Conservation (phyloP, 2,888 invertebrate genomes). For the Trissoscelio sp. region DNA sequence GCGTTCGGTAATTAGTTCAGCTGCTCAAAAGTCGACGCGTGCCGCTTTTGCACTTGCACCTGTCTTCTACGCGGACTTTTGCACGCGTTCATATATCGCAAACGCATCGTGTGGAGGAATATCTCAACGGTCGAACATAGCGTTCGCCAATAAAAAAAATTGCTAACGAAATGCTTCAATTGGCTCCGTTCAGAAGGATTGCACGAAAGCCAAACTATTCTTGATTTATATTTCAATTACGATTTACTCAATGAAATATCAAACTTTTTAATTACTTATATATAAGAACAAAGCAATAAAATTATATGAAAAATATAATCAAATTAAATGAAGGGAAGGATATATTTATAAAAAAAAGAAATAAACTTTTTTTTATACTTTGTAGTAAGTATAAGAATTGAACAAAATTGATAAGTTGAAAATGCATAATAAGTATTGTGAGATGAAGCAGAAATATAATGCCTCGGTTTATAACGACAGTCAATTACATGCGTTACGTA, state of each 20-base stretch:
- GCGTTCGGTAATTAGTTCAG: slow-evolving; percentile 68
- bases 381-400: too few relatives aligned
- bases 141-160: slow-evolving; percentile 41
- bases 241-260: too few relatives aligned
- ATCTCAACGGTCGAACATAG: slow-evolving; percentile 45
- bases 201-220: too few relatives aligned
- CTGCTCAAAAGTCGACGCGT: slow-evolving; percentile 65
- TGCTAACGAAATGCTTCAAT: neutral
- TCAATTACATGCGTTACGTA: slow-evolving; percentile 33
- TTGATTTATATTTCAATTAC: too few relatives aligned
- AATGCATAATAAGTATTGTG: neutral
- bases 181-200: neutral
- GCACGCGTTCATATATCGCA: slow-evolving; percentile 71
- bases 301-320: too few relatives aligned
- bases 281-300: too few relatives aligned
- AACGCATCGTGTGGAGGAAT: slow-evolving; percentile 66
- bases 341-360: too few relatives aligned
- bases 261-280: too few relatives aligned
- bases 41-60: slow-evolving; percentile 74
- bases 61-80: slow-evolving; percentile 72
- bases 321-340: too few relatives aligned
- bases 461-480: neutral
- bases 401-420: too few relatives aligned
- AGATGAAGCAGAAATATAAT: neutral
- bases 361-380: too few relatives aligned